Percentiles rank a stretch among this genome's conserved stretches.
These are phyloP conservation scores for Lepus oiostolus DNA, from an alignment of 2,797 vertebrate species.

Conservation along the genomic window DNA sequence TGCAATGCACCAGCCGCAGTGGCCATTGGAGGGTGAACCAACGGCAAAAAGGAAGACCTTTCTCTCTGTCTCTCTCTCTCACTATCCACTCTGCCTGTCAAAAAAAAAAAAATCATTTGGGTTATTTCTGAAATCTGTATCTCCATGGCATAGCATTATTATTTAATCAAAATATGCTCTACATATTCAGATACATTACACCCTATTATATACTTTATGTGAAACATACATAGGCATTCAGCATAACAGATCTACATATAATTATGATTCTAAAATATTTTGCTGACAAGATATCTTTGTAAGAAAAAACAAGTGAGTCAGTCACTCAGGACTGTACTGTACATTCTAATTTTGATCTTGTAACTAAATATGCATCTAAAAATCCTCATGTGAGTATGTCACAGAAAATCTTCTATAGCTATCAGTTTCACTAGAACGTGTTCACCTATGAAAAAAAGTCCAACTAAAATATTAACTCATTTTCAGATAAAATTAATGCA, in stretches of 20 bases:
- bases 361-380: neutral
- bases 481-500: slow-evolving; percentile 13
- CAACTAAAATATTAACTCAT: neutral
- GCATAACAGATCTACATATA: neutral
- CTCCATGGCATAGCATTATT: neutral
- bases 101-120: neutral
- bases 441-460: neutral
- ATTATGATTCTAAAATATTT: neutral
- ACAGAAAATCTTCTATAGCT: neutral
- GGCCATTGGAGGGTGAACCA: too few species aligned
- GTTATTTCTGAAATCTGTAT: neutral
- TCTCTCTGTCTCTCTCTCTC: too few species aligned
- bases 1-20: too few species aligned
- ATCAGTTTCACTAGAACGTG: neutral
- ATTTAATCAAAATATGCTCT: neutral
- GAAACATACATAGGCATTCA: neutral
- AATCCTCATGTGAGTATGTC: neutral
- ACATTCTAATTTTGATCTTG: neutral
- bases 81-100: too few species aligned
- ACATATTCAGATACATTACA: neutral
- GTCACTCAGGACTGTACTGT: neutral
- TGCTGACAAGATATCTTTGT: neutral
- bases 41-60: too few species aligned
- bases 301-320: neutral
- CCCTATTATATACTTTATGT: neutral